phyloP scores from a whole-genome alignment of 2,113 vertebrate species.

The Oceanites oceanicus region DNA sequence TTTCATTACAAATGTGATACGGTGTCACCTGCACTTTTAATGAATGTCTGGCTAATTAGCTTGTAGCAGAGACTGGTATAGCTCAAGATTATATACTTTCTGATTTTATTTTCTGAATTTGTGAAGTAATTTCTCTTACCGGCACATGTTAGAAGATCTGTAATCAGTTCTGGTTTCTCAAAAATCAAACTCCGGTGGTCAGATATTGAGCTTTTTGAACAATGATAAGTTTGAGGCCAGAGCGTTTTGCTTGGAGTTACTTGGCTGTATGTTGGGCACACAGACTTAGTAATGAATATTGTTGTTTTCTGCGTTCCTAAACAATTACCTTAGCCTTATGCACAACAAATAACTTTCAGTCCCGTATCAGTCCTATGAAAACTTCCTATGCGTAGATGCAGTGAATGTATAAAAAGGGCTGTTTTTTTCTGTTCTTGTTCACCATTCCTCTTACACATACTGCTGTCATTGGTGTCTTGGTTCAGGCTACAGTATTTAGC shows the following conservation, averaged over 20 bases:
- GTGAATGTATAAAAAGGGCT: neutral
- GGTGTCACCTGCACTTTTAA: neutral
- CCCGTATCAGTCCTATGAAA: neutral
- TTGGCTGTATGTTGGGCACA: accelerated
- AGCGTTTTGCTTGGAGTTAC: neutral
- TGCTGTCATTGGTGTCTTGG: neutral
- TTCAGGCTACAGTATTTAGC: neutral
- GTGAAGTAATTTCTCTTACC: neutral
- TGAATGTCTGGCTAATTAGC: neutral
- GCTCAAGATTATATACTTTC: neutral
- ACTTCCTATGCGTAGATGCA: neutral
- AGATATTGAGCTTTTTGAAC: neutral
- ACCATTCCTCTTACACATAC: neutral
- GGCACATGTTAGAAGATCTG: neutral
- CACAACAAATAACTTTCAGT: neutral
- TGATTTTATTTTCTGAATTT: neutral
- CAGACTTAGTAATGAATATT: neutral
- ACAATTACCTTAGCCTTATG: neutral
- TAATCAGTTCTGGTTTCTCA: neutral
- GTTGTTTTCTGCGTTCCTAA: neutral
- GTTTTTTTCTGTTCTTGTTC: neutral
- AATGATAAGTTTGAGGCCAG: neutral
- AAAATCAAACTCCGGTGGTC: neutral
- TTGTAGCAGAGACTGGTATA: neutral
- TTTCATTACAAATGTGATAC: neutral